Evolutionary conservation across 2,113 vertebrate genomes (phyloP), one percentile per base, ranked within the genome.

Genomic region (Platichthys stellatus): DNA sequence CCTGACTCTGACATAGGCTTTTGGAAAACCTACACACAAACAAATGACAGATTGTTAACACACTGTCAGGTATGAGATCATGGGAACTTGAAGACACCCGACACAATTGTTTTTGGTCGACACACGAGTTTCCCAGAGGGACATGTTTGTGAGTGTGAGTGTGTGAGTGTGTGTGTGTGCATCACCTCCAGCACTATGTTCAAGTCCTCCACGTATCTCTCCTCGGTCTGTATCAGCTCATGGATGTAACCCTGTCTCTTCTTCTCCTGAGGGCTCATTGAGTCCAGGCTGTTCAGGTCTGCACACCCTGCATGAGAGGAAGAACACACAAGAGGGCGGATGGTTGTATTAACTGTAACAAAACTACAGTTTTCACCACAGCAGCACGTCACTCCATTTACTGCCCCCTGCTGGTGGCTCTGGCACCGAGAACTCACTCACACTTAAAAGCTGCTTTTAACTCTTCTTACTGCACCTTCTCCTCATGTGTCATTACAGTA

Each of bases 201-300:
- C 35, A 99, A 92, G 72, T 99, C 98, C 0, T 96, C 95, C 93
- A 97, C 93, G 6, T 99, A 99, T 75, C 93, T 94, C 77, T 99
- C 97, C 69, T 99, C 98, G 0, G 98, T 97, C 91, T 96, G 93
- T 15, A 99, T 94, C 84, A 99, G 95, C 82, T 99, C 98, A 0
- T 99, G 96, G 66, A 99, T 97, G 85, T 98, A 99, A 70, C 96
- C 97, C 87, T 99, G 98, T 49, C 97, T 94, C 45, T 98, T 99
- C 92, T 96, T 96, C 90, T 99, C 98, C 81, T 94, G 93, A 0
- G 96, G 95, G n/a, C 95, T 95, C 95, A 97, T 93, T 0, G 95
- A 94, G 83, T 98, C 97, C 83, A 98, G 94, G 70, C 95, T 96
- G 3, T 94, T 95, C 63, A 97, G 94, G 74, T 98, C 96, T 40